These are phyloP conservation scores for Bryconaethiops microstoma DNA, from an alignment of 2,797 vertebrate genomes.

Conservation along the genomic window DNA sequence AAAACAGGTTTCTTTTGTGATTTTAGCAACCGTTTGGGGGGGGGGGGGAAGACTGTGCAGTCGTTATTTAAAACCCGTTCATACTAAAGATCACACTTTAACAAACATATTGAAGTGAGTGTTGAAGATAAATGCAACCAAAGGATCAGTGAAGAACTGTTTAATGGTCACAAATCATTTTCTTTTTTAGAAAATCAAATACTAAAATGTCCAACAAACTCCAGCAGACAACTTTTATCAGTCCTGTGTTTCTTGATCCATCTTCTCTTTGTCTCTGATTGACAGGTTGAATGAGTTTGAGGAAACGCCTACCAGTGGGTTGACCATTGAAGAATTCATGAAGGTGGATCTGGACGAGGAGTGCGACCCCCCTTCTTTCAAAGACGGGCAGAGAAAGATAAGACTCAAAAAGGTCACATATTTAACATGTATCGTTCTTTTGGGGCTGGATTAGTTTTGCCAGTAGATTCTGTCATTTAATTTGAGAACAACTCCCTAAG, in stretches of 20 bases:
- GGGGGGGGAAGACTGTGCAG: too few relatives aligned
- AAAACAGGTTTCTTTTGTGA: too few relatives aligned
- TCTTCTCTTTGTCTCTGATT: not conserved
- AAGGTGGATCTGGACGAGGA: slow-evolving; percentile 90
- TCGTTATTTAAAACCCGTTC: too few relatives aligned
- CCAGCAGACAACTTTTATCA: too few relatives aligned
- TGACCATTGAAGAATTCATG: slow-evolving; percentile 97
- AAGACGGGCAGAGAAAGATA: slow-evolving; percentile 84
- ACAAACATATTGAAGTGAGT: too few relatives aligned
- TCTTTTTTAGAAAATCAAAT: too few relatives aligned
- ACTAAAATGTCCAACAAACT: too few relatives aligned
- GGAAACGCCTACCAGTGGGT: slow-evolving; percentile 93
- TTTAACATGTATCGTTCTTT: not conserved
- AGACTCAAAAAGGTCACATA: slow-evolving; percentile 81
- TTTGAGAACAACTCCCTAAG: not conserved
- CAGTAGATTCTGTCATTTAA: not conserved
- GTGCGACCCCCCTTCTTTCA: slow-evolving; percentile 94
- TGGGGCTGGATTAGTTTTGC: not conserved
- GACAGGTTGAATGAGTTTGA: slow-evolving; percentile 91
- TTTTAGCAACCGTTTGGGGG: too few relatives aligned
- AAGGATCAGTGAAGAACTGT: too few relatives aligned
- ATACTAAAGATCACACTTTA: too few relatives aligned
- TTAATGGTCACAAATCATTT: too few relatives aligned
- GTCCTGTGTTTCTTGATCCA: not conserved
- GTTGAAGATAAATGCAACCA: too few relatives aligned